These are phyloP conservation scores for Leucosticte australis DNA, from an alignment of 2,113 vertebrate genomes.

Conservation along the genomic window DNA sequence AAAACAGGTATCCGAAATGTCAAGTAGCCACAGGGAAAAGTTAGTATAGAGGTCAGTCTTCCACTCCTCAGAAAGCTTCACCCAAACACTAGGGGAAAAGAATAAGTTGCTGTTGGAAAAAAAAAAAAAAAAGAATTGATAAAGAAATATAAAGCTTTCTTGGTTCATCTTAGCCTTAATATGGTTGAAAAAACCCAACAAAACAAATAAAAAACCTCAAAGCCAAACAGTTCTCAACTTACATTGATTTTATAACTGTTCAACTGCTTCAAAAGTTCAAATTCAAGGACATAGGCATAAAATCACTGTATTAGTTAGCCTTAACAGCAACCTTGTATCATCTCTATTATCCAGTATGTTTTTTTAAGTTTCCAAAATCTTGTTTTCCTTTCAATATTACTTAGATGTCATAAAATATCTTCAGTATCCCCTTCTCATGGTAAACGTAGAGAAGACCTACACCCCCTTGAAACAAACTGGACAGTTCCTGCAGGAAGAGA, in stretches of 20 bases:
- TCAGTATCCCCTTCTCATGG: not conserved
- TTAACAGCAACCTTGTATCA: not conserved
- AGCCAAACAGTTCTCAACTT: not conserved
- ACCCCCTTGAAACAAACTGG: not conserved
- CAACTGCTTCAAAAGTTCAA: not conserved
- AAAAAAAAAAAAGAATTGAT: not conserved
- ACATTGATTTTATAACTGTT: not conserved
- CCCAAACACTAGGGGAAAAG: accelerated
- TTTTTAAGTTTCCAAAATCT: not conserved
- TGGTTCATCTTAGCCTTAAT: not conserved
- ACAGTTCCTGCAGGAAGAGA: not conserved
- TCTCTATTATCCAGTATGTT: not conserved
- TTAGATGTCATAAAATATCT: not conserved
- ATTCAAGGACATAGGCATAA: not conserved
- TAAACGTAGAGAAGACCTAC: not conserved
- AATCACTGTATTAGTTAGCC: not conserved
- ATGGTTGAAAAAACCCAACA: accelerated
- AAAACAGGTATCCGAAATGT: not conserved
- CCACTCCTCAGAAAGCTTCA: not conserved
- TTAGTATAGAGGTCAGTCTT: not conserved
- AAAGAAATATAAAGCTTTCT: not conserved
- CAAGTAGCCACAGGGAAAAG: not conserved
- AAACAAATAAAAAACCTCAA: not conserved
- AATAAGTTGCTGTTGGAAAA: not conserved
- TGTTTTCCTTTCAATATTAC: not conserved